Evolutionary conservation across 2,888 invertebrate species (phyloP).

Genomic region (Lasius platythorax): DNA sequence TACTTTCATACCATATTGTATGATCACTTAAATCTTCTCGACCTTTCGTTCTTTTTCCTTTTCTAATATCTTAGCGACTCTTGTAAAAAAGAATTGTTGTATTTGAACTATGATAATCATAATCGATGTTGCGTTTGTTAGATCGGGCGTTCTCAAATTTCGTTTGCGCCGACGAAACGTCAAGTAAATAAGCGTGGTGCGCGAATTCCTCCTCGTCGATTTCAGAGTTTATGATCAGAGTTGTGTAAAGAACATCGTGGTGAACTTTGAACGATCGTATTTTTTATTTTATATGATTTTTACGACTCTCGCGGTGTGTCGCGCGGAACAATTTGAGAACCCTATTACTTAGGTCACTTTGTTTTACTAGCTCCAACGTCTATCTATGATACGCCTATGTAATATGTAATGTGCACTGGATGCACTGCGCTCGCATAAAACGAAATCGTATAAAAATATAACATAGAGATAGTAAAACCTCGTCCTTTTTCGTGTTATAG

Average conservation of each 20-base stretch:
- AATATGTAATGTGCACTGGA: constrained; percentile 23
- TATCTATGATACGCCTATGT: constrained; percentile 8
- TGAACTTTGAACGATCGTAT: background rate
- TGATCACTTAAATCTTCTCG: background rate
- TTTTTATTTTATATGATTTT: constrained; percentile 9
- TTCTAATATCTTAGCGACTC: background rate
- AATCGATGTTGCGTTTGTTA: constrained; percentile 44
- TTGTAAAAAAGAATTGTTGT: constrained; percentile 38
- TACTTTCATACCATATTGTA: constrained; percentile 29
- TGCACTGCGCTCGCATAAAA: constrained; percentile 36
- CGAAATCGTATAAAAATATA: constrained; percentile 14
- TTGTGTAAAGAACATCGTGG: background rate
- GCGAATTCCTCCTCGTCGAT: constrained; percentile 20
- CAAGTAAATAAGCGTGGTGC: background rate
- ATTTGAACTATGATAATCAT: constrained; percentile 36
- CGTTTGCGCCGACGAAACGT: constrained; percentile 13
- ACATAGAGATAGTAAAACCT: constrained; percentile 39
- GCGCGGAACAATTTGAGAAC: constrained; percentile 21
- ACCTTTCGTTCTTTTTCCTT: background rate
- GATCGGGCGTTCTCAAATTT: constrained; percentile 18
- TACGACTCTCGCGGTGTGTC: background rate
- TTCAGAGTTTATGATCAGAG: background rate
- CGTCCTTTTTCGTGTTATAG: constrained; percentile 40
- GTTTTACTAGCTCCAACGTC: constrained; percentile 34
- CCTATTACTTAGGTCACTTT: constrained; percentile 13